Base-by-base conservation (phyloP, 2,113 vertebrate species). In the Atrichornis clamosus region DNA sequence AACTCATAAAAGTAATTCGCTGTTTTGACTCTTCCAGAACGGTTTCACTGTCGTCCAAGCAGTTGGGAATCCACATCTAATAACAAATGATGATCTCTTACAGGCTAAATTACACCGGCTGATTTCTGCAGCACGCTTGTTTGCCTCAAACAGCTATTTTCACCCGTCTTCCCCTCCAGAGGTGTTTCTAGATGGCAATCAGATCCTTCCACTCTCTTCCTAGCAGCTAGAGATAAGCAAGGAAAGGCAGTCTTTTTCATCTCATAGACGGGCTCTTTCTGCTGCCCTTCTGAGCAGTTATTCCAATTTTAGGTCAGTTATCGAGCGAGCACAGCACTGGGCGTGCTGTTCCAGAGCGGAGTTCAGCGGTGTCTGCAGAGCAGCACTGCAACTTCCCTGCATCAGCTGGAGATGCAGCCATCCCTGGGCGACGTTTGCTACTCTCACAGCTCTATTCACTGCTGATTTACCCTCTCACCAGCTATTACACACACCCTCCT, bases 291-390 rank as follows among this genome's bases (percentile, higher is more conserved):
- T 26, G 9, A 4, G 67, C 53, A 80, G 67, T 22, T 56, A 42
- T 26, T 37, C 15, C 58, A 69, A 0, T 69, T 87, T 87, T 7
- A 42, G 59, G 88, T 55, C 46, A 15, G 41, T 10, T 74, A 46
- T 10, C 32, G 67, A 82, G 28, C 27, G 17, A 39, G 58, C 52
- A 10, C 87, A 95, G 90, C 62, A 7, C 15, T 49, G 73, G 70
- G 23, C 30, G 77, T 10, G 0, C 44, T 47, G 49, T 2, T 87
- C 65, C 84, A 41, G 44, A 82, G 23, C 2, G 0, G 23, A 79
- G 62, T 1, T 91, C 52, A 14, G n/a, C 0, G 0, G 20, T 42
- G 46, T 32, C 47, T 55, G 22, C 24, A 30, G 23, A 10, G 15
- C 0, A 8, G 37, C 14, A 39, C 68, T 32, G 55, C 12, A 30